Evolutionary conservation across 2,113 vertebrate species (phyloP).

Genomic region (Campylomormyrus tamandua): DNA sequence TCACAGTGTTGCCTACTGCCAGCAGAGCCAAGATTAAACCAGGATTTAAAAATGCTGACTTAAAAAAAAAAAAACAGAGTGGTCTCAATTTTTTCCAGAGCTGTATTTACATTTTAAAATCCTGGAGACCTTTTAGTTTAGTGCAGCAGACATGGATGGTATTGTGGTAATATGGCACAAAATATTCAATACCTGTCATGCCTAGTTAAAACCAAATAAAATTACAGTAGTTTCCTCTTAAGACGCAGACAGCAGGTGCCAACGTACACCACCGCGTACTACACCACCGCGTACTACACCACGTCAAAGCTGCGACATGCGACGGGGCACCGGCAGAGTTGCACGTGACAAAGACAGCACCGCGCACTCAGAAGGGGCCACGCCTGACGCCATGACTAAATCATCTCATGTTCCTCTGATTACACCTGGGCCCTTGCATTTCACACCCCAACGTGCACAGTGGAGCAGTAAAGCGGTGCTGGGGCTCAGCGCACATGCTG

Average conservation of each 20-base stretch:
- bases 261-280: no score
- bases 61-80: no score
- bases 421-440: slow-evolving; percentile 25
- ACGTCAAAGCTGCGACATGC: background rate
- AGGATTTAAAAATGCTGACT: no score
- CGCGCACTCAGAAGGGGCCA: slow-evolving; percentile 4
- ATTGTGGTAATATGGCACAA: background rate
- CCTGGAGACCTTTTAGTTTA: background rate
- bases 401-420: slow-evolving; percentile 44
- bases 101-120: no score
- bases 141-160: background rate
- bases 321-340: background rate
- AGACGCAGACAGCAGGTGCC: background rate
- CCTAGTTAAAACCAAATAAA: background rate
- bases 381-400: slow-evolving; percentile 31
- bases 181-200: background rate
- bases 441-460: background rate
- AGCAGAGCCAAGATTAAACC: no score
- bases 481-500: background rate
- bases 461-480: background rate
- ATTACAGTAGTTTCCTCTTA: background rate
- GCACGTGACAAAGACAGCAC: slow-evolving; percentile 35
- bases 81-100: no score
- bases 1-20: no score
- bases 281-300: background rate